phyloP scores from a whole-genome alignment of 2,797 vertebrate species.

The Fistularia commersonii region DNA sequence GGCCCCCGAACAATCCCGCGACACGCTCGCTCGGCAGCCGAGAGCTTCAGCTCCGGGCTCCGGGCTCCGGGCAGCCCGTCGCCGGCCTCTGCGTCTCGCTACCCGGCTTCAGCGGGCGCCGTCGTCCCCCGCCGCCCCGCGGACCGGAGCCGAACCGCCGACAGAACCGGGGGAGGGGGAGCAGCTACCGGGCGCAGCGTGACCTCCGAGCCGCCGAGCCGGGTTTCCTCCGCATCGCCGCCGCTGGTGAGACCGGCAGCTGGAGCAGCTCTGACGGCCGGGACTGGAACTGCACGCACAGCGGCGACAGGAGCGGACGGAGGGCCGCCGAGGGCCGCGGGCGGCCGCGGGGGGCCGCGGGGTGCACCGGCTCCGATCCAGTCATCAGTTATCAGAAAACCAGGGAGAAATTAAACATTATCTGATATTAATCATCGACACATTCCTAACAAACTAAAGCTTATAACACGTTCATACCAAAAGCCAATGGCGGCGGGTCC shows the following conservation, averaged over 20 bases:
- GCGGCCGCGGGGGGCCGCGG: too few relatives aligned
- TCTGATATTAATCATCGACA: too few relatives aligned
- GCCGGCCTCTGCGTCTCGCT: conserved; percentile 32
- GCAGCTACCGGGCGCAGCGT: neutral
- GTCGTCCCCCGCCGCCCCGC: conserved; percentile 31
- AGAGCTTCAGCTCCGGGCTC: conserved; percentile 1
- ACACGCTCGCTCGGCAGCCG: neutral
- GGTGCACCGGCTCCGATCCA: too few relatives aligned
- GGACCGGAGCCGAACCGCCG: fast-evolving
- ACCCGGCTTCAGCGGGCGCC: conserved; percentile 25
- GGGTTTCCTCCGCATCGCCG: conserved; percentile 16
- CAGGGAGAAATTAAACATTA: too few relatives aligned
- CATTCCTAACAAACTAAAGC: too few relatives aligned
- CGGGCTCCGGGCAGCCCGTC: conserved; percentile 11
- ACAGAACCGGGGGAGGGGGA: neutral
- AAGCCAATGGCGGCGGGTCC: too few relatives aligned
- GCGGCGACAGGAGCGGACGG: neutral
- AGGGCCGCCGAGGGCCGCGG: neutral
- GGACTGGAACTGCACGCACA: neutral
- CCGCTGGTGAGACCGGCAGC: conserved; percentile 3
- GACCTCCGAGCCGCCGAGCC: neutral
- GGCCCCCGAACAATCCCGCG: neutral
- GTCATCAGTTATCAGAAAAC: too few relatives aligned
- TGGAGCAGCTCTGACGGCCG: neutral
- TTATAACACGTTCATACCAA: too few relatives aligned